phyloP scores from a whole-genome alignment of 2,113 vertebrate genomes.

The Genyomyrus donnyi region DNA sequence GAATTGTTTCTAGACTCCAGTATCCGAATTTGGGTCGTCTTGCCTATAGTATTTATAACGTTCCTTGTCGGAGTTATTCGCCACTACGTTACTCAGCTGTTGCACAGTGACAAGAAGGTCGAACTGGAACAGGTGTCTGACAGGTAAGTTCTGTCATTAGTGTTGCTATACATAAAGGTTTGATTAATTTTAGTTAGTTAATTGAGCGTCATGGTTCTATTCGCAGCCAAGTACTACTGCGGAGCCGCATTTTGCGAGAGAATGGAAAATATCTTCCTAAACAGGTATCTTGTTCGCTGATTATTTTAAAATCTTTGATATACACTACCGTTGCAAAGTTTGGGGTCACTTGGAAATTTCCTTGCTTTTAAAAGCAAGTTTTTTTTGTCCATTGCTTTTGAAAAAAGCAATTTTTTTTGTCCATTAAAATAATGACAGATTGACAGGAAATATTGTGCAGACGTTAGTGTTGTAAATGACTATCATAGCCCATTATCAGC shows the following conservation, averaged over 20 bases:
- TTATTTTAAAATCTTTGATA: background rate
- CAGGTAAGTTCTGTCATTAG: slow-evolving; percentile 48
- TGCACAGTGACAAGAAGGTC: slow-evolving; percentile 64
- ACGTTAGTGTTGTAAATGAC: no score
- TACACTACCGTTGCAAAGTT: no score
- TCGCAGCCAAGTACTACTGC: slow-evolving; percentile 67
- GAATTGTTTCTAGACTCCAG: slow-evolving; percentile 71
- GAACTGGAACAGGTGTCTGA: slow-evolving; percentile 67
- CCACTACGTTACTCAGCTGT: slow-evolving; percentile 67
- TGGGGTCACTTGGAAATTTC: no score
- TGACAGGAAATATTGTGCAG: no score
- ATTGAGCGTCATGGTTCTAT: background rate
- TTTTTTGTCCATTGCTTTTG: no score
- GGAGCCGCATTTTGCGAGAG: slow-evolving; percentile 70
- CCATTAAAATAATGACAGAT: no score
- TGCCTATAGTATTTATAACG: slow-evolving; percentile 73
- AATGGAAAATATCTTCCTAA: slow-evolving; percentile 71
- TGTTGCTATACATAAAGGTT: background rate
- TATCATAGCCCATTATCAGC: no score
- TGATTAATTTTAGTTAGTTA: background rate
- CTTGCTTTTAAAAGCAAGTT: no score
- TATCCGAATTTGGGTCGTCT: slow-evolving; percentile 71
- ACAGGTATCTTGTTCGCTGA: slow-evolving; percentile 50
- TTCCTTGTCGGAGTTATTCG: slow-evolving; percentile 67
- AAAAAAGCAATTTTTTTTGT: no score